phyloP scores from a whole-genome alignment of 1,140 invertebrate genomes.

The Campoletis sonorensis region DNA sequence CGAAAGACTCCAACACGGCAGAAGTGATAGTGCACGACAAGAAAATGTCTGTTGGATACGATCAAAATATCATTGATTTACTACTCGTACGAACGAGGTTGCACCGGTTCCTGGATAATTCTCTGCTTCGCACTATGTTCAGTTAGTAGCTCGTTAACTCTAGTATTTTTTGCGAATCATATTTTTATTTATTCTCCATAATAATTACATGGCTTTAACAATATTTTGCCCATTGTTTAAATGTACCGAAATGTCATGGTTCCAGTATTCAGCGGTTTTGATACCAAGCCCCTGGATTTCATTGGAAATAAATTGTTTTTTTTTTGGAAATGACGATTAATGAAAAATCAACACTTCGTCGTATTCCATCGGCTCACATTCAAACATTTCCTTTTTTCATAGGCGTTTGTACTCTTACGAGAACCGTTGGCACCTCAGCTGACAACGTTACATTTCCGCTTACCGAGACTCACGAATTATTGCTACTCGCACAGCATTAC shows the following conservation, averaged over 20 bases:
- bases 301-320: constrained; percentile 7
- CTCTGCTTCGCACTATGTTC: constrained; percentile 63
- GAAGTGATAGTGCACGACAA: constrained; percentile 65
- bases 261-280: too few species aligned
- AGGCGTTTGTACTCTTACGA: constrained; percentile 71
- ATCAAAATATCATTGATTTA: constrained; percentile 64
- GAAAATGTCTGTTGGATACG: constrained; percentile 62
- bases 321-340: neutral
- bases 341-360: neutral
- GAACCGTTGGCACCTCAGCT: constrained; percentile 62
- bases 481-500: constrained; percentile 70
- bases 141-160: constrained; percentile 60
- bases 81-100: constrained; percentile 68
- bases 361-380: neutral
- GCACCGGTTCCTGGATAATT: constrained; percentile 69
- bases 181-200: neutral
- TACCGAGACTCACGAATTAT: constrained; percentile 60
- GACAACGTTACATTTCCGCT: constrained; percentile 64
- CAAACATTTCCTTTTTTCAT: constrained; percentile 41
- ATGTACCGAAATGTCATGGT: too few species aligned
- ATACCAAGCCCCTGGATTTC: too few species aligned
- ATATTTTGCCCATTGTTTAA: too few species aligned
- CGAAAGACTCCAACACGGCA: constrained; percentile 63
- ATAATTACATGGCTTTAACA: too few species aligned
- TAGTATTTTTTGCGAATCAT: neutral